These are phyloP conservation scores for Molanna angustata DNA, from an alignment of 2,888 invertebrate species.

Conservation along the genomic window DNA sequence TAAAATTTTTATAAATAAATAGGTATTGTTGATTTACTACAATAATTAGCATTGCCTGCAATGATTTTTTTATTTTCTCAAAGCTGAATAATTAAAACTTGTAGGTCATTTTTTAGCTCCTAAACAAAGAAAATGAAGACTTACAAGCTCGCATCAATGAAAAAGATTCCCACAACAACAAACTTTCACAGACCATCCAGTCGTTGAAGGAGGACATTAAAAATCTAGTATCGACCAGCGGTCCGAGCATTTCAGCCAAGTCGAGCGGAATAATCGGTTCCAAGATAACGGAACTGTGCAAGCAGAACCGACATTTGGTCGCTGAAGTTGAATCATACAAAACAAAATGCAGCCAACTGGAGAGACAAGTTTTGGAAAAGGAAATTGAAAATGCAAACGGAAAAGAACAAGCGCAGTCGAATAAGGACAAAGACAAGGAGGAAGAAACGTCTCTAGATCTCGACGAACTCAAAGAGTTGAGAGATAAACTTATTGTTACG, in stretches of 20 bases:
- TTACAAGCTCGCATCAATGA: conserved; percentile 51
- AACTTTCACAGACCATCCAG: conserved; percentile 45
- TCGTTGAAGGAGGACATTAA: conserved; percentile 51
- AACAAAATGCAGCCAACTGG: conserved; percentile 56
- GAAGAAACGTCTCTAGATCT: conserved; percentile 34
- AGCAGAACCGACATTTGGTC: conserved; percentile 62
- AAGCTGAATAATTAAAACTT: too few species aligned
- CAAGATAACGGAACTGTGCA: conserved; percentile 67
- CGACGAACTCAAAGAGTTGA: conserved; percentile 57
- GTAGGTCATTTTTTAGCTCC: conserved; percentile 42
- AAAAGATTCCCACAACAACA: conserved; percentile 49
- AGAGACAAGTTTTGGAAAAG: conserved; percentile 50
- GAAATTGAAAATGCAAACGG: conserved; percentile 38
- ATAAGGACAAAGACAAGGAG: conserved; percentile 43
- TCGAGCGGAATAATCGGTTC: conserved; percentile 56
- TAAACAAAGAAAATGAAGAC: conserved; percentile 56
- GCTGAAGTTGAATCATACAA: conserved; percentile 60
- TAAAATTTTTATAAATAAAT: too few species aligned
- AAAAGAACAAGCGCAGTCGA: not conserved
- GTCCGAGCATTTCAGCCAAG: conserved; percentile 50
- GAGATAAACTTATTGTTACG: conserved; percentile 58
- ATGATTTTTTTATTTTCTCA: too few species aligned
- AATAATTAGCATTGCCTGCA: too few species aligned
- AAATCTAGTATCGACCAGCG: conserved; percentile 50
- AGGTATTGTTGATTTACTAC: too few species aligned